Conservation (phyloP, 2,797 vertebrate species). For the Aulostomus chinensis region DNA sequence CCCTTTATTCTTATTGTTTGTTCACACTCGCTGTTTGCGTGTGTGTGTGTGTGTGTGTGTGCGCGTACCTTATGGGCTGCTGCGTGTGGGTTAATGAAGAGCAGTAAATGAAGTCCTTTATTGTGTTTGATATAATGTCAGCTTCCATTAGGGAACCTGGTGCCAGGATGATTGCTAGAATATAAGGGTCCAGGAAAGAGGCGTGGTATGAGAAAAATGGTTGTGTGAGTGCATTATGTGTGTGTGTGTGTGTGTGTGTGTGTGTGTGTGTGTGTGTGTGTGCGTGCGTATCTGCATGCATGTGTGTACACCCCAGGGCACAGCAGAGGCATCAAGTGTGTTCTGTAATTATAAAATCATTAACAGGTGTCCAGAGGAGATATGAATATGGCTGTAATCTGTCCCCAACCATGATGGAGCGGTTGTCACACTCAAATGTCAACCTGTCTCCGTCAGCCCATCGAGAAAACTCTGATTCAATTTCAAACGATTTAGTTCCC, state of each 20-base stretch:
- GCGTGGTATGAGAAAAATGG: conserved; percentile 9
- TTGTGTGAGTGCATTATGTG: no score
- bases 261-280: background rate
- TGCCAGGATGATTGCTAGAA: conserved; percentile 71
- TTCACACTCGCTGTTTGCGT: conserved; percentile 22
- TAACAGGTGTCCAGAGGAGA: conserved; percentile 85
- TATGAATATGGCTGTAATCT: conserved; percentile 83
- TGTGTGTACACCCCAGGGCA: conserved; percentile 60
- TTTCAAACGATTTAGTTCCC: conserved; percentile 56
- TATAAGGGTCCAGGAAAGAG: conserved; percentile 53
- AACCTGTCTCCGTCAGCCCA: conserved; percentile 68
- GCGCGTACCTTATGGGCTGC: conserved; percentile 49
- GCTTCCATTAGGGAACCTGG: conserved; percentile 87
- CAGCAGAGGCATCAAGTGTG: conserved; percentile 55
- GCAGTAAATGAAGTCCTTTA: conserved; percentile 93
- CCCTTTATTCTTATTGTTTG: conserved; percentile 61
- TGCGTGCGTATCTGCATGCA: conserved; percentile 18
- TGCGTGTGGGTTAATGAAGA: conserved; percentile 86
- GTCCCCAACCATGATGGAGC: conserved; percentile 77
- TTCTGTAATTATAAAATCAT: conserved; percentile 86
- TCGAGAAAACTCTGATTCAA: conserved; percentile 43
- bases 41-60: conserved; percentile 73
- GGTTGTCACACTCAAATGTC: conserved; percentile 81
- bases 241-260: conserved; percentile 15
- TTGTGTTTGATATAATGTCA: conserved; percentile 99